Percentiles rank a stretch among this genome's conserved stretches.
Evolutionary conservation across 1,140 invertebrate genomes (phyloP).

Genomic region (Drosophila simulans): DNA sequence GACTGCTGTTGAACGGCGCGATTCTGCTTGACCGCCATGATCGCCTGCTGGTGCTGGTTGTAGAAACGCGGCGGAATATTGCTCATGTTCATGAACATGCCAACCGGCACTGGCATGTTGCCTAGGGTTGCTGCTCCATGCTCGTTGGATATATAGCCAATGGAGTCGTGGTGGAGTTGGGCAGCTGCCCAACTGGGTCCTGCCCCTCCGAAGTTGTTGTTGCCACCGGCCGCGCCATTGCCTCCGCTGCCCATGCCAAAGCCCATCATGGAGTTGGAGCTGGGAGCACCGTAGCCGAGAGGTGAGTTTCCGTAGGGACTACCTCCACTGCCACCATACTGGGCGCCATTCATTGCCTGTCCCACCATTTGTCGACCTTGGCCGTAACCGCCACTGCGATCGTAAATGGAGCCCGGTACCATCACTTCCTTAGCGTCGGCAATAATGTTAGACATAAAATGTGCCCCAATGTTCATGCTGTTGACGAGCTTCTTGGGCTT

Average conservation of each 20-base stretch:
- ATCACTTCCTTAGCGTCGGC: constrained; percentile 96
- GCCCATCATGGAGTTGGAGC: constrained; percentile 63
- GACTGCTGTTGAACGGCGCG: constrained; percentile 31
- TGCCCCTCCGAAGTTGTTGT: constrained; percentile 22
- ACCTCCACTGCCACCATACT: constrained; percentile 12
- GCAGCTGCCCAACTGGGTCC: constrained; percentile 40
- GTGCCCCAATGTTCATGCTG: constrained; percentile 96
- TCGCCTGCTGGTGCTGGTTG: constrained; percentile 90
- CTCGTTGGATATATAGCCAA: constrained; percentile 96
- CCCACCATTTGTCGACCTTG: constrained; percentile 82
- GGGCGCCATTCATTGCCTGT: constrained; percentile 28
- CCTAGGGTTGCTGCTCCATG: constrained; percentile 91
- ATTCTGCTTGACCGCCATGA: constrained; percentile 85
- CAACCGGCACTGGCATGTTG: constrained; percentile 95
- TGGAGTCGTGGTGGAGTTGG: constrained; percentile 92
- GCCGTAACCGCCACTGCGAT: constrained; percentile 85
- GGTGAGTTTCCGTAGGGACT: constrained; percentile 7
- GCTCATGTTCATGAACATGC: constrained; percentile 97
- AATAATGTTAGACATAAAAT: constrained; percentile 98
- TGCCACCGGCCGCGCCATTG: constrained; percentile 39
- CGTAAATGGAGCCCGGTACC: constrained; percentile 93
- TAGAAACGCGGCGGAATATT: constrained; percentile 95
- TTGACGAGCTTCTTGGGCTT: constrained; percentile 98
- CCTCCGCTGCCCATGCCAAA: constrained; percentile 58
- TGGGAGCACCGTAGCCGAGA: constrained; percentile 1